These are phyloP conservation scores for pig (Sus scrofa) DNA, from an alignment of 2,113 vertebrate species.

Conservation along the genomic window DNA sequence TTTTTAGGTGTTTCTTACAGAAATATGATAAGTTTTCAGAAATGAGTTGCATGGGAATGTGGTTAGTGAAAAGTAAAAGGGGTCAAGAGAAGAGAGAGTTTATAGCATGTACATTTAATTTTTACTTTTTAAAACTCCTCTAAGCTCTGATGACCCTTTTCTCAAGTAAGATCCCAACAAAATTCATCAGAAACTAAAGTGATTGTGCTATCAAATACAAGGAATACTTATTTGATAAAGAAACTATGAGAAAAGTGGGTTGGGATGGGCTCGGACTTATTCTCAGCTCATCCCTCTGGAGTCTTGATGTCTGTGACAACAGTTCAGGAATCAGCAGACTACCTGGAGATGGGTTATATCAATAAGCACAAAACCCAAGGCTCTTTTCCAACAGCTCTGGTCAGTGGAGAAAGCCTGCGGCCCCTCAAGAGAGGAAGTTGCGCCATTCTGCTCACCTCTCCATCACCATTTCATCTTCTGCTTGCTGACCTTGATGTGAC, in stretches of 20 bases:
- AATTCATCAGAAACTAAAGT: constrained; percentile 13
- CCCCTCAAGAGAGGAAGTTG: not conserved
- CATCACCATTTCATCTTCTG: constrained; percentile 80
- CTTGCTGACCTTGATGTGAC: constrained; percentile 66
- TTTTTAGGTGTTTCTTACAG: constrained; percentile 35
- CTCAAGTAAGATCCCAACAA: constrained; percentile 18
- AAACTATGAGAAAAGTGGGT: not conserved
- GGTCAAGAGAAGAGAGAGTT: not conserved
- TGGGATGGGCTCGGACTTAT: not conserved
- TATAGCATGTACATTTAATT: not conserved
- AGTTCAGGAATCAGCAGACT: not conserved
- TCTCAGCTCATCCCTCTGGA: not conserved
- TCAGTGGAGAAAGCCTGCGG: not conserved
- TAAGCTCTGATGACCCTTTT: not conserved
- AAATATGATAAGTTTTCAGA: constrained; percentile 48
- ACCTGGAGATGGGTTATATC: not conserved
- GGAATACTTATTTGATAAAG: constrained; percentile 21
- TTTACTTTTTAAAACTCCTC: not conserved
- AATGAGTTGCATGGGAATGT: constrained; percentile 46
- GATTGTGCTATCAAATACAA: constrained; percentile 42
- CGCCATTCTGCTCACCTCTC: not conserved
- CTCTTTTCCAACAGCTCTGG: not conserved
- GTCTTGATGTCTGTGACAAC: not conserved
- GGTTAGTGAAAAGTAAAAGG: constrained; percentile 24
- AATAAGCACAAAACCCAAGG: not conserved